Evolutionary conservation across 37 sponge, comb jelly and placozoan species (phyloP).

Genomic region (Diacarnus erythraeanus): DNA sequence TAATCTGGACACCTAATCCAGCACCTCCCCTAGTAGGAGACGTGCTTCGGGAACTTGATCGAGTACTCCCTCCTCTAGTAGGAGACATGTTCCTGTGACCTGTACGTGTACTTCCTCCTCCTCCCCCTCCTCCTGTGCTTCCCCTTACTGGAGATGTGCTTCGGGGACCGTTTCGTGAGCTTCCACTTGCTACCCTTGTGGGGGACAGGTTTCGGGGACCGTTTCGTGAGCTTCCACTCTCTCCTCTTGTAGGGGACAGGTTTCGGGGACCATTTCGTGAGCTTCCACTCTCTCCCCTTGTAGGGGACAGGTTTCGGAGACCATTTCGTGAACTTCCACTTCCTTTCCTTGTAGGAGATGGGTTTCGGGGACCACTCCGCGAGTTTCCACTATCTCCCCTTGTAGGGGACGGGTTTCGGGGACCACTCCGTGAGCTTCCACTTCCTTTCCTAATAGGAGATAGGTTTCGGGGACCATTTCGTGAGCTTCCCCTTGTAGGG

Average conservation of each 20-base stretch:
- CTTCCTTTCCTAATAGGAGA: background rate
- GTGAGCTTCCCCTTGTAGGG: no score
- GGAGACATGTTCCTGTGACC: background rate
- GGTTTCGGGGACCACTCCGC: background rate
- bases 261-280: background rate
- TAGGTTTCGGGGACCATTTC: no score
- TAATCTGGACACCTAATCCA: background rate
- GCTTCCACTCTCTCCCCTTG: background rate
- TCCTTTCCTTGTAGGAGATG: background rate
- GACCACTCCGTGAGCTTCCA: background rate
- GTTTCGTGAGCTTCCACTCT: no score
- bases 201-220: background rate
- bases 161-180: background rate
- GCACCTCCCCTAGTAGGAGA: background rate
- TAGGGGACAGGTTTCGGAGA: background rate
- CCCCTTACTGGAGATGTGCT: background rate
- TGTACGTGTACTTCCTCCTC: background rate
- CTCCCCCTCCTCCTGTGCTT: background rate
- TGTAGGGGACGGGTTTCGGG: slow-evolving; percentile 2
- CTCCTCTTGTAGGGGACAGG: no score
- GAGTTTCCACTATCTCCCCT: background rate
- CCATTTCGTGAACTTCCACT: background rate
- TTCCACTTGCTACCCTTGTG: background rate
- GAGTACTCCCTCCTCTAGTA: background rate
- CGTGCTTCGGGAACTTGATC: no score